Conservation (phyloP, 1,140 invertebrate genomes). For the Dolichoris vasculosae region DNA sequence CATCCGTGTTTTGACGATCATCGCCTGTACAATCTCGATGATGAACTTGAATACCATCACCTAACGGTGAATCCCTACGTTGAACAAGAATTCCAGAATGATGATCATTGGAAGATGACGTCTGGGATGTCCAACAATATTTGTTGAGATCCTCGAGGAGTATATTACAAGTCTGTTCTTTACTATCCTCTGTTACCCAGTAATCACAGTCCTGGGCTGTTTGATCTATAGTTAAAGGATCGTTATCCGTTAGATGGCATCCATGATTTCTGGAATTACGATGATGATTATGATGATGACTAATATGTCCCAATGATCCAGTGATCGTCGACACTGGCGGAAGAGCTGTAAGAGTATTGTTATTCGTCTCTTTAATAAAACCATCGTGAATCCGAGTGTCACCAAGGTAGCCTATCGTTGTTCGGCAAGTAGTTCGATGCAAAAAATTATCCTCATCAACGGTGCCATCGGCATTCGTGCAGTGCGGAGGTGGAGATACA, state of each 20-base stretch:
- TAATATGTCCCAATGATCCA: constrained; percentile 66
- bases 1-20: constrained; percentile 75
- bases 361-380: constrained; percentile 81
- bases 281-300: constrained; percentile 21
- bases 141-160: constrained; percentile 87
- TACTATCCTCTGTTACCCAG: constrained; percentile 81
- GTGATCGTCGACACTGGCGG: constrained; percentile 71
- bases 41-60: constrained; percentile 2
- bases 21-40: constrained; percentile 56
- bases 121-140: constrained; percentile 80
- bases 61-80: neutral
- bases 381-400: constrained; percentile 61
- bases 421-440: constrained; percentile 62
- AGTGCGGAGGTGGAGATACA: constrained; percentile 80
- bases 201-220: constrained; percentile 76
- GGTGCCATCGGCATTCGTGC: constrained; percentile 48
- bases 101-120: constrained; percentile 33
- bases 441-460: constrained; percentile 70
- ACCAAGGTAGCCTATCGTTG: constrained; percentile 64
- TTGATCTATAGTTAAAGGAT: constrained; percentile 67
- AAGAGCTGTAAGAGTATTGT: constrained; percentile 76
- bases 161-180: constrained; percentile 80
- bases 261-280: constrained; percentile 45
- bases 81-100: neutral
- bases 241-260: constrained; percentile 49